These are phyloP conservation scores for Ornithorhynchus anatinus DNA, from an alignment of 2,113 vertebrate species.

Conservation along the genomic window DNA sequence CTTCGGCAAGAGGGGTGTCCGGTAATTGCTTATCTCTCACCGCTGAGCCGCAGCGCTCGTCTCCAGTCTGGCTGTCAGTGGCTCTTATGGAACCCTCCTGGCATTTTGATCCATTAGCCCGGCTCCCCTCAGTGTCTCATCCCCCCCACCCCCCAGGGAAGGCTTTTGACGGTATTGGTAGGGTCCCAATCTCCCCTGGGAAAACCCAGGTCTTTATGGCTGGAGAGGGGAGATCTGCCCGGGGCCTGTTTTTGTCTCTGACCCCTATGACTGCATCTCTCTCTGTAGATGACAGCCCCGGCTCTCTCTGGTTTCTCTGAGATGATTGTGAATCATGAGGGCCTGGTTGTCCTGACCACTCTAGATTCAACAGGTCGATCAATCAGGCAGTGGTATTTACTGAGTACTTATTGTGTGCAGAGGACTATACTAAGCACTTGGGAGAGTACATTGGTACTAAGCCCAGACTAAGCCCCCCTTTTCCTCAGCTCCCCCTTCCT, in stretches of 20 bases:
- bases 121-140: not conserved
- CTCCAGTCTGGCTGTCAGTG: slow-evolving; percentile 11
- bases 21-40: slow-evolving; percentile 1
- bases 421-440: too few relatives aligned
- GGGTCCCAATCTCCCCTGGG: not conserved
- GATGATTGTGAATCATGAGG: too few relatives aligned
- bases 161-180: not conserved
- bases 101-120: slow-evolving; percentile 11
- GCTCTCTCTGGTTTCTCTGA: not conserved
- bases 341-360: too few relatives aligned
- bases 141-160: not conserved
- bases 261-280: not conserved
- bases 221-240: too few relatives aligned
- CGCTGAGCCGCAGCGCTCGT: rapidly evolving
- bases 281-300: slow-evolving; percentile 12
- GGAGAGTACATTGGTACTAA: too few relatives aligned
- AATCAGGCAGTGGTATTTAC: too few relatives aligned
- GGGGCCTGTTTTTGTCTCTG: not conserved
- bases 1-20: not conserved
- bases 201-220: too few relatives aligned
- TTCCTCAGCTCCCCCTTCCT: too few relatives aligned
- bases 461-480: too few relatives aligned
- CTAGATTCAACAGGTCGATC: too few relatives aligned
- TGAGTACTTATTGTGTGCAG: too few relatives aligned
- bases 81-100: not conserved